These are phyloP conservation scores for Epinotia demarniana DNA, from an alignment of 2,888 invertebrate species.

Conservation along the genomic window DNA sequence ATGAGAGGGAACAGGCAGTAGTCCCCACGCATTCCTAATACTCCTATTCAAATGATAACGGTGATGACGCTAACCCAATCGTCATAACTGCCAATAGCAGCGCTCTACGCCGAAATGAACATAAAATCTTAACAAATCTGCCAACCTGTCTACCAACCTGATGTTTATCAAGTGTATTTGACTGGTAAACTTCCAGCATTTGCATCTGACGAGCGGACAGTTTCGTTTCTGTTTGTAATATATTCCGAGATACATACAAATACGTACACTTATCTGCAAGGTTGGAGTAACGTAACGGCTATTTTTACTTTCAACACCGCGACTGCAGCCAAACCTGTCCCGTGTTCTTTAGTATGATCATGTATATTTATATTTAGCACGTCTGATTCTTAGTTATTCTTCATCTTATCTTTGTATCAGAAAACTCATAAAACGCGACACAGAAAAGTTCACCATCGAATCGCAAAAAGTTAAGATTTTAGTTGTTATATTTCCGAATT, in stretches of 20 bases:
- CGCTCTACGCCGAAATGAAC: background rate
- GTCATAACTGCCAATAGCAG: slow-evolving; percentile 35
- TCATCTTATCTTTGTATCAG: background rate
- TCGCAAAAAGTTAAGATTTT: too few species aligned
- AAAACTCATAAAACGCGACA: too few species aligned
- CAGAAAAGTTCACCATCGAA: too few species aligned
- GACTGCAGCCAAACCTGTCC: slow-evolving; percentile 45
- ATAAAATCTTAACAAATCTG: slow-evolving; percentile 22
- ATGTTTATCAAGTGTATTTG: slow-evolving; percentile 27
- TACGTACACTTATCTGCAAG: slow-evolving; percentile 33
- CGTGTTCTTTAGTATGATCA: slow-evolving; percentile 28
- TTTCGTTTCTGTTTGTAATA: slow-evolving; percentile 30
- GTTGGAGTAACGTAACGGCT: slow-evolving; percentile 44
- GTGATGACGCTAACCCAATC: slow-evolving; percentile 9
- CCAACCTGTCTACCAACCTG: slow-evolving; percentile 25
- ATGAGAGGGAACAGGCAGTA: too few species aligned
- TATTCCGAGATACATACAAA: slow-evolving; percentile 36
- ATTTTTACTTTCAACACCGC: slow-evolving; percentile 43
- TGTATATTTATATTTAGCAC: slow-evolving; percentile 11
- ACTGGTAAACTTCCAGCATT: slow-evolving; percentile 25
- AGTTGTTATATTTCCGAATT: background rate
- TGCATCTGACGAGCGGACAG: slow-evolving; percentile 18
- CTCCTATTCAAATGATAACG: slow-evolving; percentile 5
- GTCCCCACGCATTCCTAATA: background rate
- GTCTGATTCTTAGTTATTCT: slow-evolving; percentile 3